Base-by-base conservation (phyloP, 1,140 invertebrate species). In the Bombyx mandarina region DNA sequence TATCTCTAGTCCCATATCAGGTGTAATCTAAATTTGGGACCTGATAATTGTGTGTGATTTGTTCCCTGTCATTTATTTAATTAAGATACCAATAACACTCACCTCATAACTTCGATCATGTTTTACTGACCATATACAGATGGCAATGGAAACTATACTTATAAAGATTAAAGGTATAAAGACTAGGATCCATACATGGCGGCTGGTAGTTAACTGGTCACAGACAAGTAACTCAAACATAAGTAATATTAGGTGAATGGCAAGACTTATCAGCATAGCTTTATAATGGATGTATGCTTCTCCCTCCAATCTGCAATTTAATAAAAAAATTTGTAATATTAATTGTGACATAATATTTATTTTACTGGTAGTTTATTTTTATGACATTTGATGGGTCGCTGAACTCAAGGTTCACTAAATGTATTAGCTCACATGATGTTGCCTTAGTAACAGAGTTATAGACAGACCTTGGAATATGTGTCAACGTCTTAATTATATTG, bases 51-150 rank as follows among this genome's bases (percentile, higher is more conserved):
- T 35, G 4, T 35, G 26, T 35, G 26, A 35, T 35, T 5, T 35
- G 4, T 35, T 35, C 26, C 26, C 26, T 35, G 26, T 35, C 26
- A 35, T 35, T 35, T 35, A 35, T 35, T 35, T 5, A 35, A 2
- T 35, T 35, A 35, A 35, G 26, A 35, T 35, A 35, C 4, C 12
- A 18, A 35, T 5, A 35, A 35, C 2, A 65, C 88, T 81, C 87
- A 95, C 94, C 91, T 99, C 97, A 90, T 98, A 99, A 44, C 96
- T 96, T 52, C 97, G 90, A 79, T 99, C 97, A 88, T 99, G 97
- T 89, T 98, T 98, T 1, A 99, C 95, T 63, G 97, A 96, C 98
- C 98, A 99, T 71, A 99, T 96, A 81, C 97, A 98, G 45, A 98
- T 96, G 10, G 96, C 96, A 69, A 99, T 97, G 52, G 97, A 98